Conservation (phyloP, 2,888 invertebrate genomes). For the Autographa pulchrina region DNA sequence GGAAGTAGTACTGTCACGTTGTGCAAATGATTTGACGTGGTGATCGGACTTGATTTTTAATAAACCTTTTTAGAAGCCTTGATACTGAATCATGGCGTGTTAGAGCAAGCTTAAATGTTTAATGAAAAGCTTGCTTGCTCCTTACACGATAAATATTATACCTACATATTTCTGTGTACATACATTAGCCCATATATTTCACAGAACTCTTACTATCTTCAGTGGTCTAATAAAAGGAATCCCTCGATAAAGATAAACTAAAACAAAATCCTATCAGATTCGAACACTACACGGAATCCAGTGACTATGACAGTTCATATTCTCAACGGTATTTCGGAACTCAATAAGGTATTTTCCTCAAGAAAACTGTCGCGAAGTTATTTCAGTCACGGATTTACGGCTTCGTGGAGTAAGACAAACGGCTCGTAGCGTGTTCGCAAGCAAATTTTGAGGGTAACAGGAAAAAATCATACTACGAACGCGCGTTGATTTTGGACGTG, state of each 20-base stretch:
- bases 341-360: conserved; percentile 67
- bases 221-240: conserved; percentile 45
- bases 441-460: conserved; percentile 71
- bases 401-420: conserved; percentile 76
- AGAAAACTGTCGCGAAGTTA: conserved; percentile 66
- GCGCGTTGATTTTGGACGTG: conserved; percentile 57
- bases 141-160: background rate
- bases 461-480: conserved; percentile 57
- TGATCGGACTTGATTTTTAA: no score
- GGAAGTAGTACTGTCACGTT: no score
- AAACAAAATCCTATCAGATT: conserved; percentile 41
- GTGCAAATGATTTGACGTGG: no score
- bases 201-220: conserved; percentile 18
- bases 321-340: conserved; percentile 63
- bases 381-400: conserved; percentile 81
- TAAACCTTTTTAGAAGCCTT: no score
- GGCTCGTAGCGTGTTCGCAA: conserved; percentile 71
- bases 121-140: no score
- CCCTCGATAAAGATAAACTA: conserved; percentile 47
- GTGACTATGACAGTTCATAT: conserved; percentile 72
- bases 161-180: background rate
- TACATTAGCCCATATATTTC: background rate
- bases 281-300: conserved; percentile 51
- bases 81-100: no score
- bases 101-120: no score